Conservation (phyloP, 2,888 invertebrate species). For the Tineola bisselliella region DNA sequence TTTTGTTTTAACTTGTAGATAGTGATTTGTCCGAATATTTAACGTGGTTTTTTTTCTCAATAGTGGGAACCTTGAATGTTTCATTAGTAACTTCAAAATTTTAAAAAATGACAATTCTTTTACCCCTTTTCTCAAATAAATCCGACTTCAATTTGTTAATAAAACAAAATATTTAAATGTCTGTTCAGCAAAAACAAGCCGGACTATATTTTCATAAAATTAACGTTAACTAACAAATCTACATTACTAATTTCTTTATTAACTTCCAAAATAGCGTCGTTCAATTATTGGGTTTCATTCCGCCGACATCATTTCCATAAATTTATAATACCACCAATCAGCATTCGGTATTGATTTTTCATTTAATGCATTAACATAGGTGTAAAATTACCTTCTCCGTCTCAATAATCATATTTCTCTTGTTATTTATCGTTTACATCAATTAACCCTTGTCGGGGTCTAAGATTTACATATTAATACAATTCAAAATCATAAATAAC, state of each 20-base stretch:
- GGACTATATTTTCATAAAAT: constrained; percentile 1
- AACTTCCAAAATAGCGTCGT: constrained; percentile 27
- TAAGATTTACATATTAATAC: constrained; percentile 46
- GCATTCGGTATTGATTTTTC: constrained; percentile 31
- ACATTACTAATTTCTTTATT: constrained; percentile 21
- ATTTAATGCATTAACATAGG: constrained; percentile 30
- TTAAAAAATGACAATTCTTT: no score
- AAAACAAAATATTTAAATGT: not conserved
- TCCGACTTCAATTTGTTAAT: not conserved
- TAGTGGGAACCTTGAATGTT: no score
- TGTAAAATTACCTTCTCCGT: constrained; percentile 39
- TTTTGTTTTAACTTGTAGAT: no score
- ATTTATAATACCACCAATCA: constrained; percentile 15
- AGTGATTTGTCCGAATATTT: no score
- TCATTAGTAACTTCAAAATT: no score
- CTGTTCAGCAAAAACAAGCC: not conserved
- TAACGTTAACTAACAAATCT: constrained; percentile 1
- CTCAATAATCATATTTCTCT: constrained; percentile 15
- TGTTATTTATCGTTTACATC: constrained; percentile 50
- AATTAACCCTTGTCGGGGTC: constrained; percentile 44
- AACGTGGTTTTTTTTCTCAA: no score
- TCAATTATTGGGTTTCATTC: constrained; percentile 36
- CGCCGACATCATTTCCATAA: constrained; percentile 22
- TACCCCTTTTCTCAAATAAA: no score
- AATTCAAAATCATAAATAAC: constrained; percentile 42